phyloP scores from a whole-genome alignment of 2,888 invertebrate species.

The Drosophila pegasa region DNA sequence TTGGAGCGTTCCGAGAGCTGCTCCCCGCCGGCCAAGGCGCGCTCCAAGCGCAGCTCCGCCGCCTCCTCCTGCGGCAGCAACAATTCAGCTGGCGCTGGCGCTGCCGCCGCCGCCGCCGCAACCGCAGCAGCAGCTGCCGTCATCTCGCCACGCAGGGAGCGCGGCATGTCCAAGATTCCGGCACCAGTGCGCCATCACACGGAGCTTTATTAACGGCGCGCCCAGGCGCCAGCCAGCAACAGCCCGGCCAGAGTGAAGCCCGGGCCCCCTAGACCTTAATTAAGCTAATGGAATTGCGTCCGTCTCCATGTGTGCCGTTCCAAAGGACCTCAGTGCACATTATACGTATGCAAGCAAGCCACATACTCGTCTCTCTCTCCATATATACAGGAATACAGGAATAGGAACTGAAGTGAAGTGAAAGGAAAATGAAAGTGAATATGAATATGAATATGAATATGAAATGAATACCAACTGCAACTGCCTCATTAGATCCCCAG shows the following conservation, averaged over 20 bases:
- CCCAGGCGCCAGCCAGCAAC: constrained; percentile 48
- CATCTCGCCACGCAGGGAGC: constrained; percentile 82
- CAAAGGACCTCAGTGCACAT: constrained; percentile 46
- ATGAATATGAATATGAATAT: too few relatives aligned
- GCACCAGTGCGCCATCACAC: constrained; percentile 84
- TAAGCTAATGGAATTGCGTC: constrained; percentile 67
- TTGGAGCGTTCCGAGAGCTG: constrained; percentile 87
- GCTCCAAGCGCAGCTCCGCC: constrained; percentile 83
- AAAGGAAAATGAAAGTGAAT: background rate
- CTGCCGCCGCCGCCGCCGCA: constrained; percentile 22
- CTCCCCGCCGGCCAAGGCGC: constrained; percentile 82
- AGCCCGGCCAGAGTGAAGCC: constrained; percentile 20
- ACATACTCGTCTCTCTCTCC: constrained; percentile 7
- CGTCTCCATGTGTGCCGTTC: constrained; percentile 48
- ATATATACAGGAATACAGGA: constrained; percentile 4
- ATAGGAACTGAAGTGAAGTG: constrained; percentile 9
- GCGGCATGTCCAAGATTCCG: constrained; percentile 84
- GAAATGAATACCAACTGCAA: constrained; percentile 22
- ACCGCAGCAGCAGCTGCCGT: constrained; percentile 33
- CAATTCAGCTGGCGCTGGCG: constrained; percentile 63
- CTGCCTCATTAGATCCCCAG: constrained; percentile 42
- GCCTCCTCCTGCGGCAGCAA: constrained; percentile 84
- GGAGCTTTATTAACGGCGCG: constrained; percentile 83
- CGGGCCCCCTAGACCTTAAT: constrained; percentile 26
- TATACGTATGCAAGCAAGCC: constrained; percentile 5